Evolutionary conservation across 1,140 invertebrate genomes (phyloP).

Genomic region (Apis florea): DNA sequence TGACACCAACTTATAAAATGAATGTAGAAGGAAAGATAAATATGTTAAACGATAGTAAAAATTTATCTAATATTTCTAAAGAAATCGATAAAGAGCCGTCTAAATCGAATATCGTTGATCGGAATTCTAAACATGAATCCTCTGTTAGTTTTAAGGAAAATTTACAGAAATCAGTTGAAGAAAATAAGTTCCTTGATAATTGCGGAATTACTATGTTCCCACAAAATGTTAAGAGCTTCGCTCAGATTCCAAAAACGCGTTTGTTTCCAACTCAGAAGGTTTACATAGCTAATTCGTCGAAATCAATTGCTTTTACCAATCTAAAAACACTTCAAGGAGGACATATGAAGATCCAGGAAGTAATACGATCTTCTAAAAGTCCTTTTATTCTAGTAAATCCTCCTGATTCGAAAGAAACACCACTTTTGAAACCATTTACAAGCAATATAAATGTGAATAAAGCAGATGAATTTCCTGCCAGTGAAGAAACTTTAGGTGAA

Average conservation of each 20-base stretch:
- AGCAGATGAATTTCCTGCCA: constrained; percentile 48
- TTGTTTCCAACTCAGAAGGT: constrained; percentile 21
- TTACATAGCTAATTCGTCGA: constrained; percentile 43
- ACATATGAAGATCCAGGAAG: constrained; percentile 52
- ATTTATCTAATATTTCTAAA: not conserved
- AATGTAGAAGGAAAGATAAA: constrained; percentile 50
- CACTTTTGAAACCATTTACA: not conserved
- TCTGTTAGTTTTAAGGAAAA: not conserved
- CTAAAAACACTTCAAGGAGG: constrained; percentile 30
- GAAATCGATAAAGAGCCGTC: not conserved
- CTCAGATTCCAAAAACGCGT: constrained; percentile 4
- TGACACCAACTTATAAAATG: constrained; percentile 54
- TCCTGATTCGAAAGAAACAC: constrained; percentile 3
- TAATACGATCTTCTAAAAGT: constrained; percentile 30
- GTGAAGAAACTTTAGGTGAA: constrained; percentile 60
- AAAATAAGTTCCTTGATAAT: constrained; percentile 17
- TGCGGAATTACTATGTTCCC: constrained; percentile 14
- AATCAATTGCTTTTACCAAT: constrained; percentile 33
- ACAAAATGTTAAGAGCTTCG: constrained; percentile 2
- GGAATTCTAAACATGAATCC: not conserved
- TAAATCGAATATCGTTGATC: not conserved
- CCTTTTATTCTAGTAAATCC: constrained; percentile 53
- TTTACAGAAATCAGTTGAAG: constrained; percentile 26
- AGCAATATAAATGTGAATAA: constrained; percentile 14
- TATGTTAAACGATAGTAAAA: not conserved